phyloP scores from a whole-genome alignment of 2,113 vertebrate genomes.

The Sander lucioperca region DNA sequence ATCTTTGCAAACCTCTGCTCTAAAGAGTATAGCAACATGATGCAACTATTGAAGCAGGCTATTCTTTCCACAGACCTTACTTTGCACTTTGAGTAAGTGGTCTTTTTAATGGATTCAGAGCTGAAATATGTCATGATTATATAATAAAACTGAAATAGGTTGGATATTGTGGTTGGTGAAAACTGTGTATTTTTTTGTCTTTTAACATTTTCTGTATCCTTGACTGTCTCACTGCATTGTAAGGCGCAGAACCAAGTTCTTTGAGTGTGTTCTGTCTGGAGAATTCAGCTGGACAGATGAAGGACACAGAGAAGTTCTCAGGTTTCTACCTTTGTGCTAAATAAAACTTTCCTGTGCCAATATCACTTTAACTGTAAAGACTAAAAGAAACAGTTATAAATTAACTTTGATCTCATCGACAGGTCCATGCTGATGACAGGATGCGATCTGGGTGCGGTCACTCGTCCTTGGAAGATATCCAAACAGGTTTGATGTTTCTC shows the following conservation, averaged over 20 bases:
- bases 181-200: neutral
- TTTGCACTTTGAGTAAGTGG: conserved; percentile 86
- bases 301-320: conserved; percentile 81
- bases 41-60: conserved; percentile 87
- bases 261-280: conserved; percentile 80
- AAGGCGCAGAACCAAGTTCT: conserved; percentile 84
- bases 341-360: neutral
- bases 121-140: neutral
- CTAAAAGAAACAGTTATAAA: neutral
- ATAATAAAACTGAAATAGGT: neutral
- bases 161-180: neutral
- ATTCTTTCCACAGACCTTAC: conserved; percentile 88
- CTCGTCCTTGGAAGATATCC: conserved; percentile 98
- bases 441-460: conserved; percentile 97
- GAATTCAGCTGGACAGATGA: conserved; percentile 84
- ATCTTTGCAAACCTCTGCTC: conserved; percentile 88
- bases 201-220: conserved; percentile 4
- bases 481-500: conserved; percentile 89
- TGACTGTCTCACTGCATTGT: conserved; percentile 51
- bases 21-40: conserved; percentile 88
- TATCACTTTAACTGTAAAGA: neutral
- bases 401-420: conserved; percentile 57
- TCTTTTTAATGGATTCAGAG: conserved; percentile 16
- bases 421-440: conserved; percentile 99
- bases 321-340: conserved; percentile 63